A percentile compares a stretch with the other conserved stretches of the same genome.
Conservation (phyloP, 2,113 vertebrate genomes). For the Edolisoma coerulescens region DNA sequence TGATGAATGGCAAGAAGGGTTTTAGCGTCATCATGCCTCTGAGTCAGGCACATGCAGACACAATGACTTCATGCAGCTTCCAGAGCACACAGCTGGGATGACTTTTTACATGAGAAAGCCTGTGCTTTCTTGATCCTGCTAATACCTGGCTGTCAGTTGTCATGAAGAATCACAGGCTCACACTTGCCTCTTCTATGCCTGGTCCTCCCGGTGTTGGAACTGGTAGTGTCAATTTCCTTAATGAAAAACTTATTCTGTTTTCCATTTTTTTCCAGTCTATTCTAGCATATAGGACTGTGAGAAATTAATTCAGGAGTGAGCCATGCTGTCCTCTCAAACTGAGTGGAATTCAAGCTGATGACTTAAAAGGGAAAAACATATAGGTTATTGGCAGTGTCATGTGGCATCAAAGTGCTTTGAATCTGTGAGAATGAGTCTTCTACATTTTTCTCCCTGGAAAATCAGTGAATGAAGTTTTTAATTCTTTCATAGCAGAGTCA, state of each 20-base stretch:
- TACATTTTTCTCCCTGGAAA: not conserved
- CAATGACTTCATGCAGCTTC: not conserved
- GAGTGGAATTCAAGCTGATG: not conserved
- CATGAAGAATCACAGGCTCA: not conserved
- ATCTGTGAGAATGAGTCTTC: not conserved
- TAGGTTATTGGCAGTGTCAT: not conserved
- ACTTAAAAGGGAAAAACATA: not conserved
- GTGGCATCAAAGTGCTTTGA: not conserved
- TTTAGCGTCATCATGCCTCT: not conserved
- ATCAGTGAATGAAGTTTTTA: not conserved
- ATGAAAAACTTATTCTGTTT: not conserved
- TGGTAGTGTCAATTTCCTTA: not conserved
- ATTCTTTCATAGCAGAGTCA: not conserved
- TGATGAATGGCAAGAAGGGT: not conserved
- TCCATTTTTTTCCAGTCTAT: not conserved
- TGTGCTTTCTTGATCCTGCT: not conserved
- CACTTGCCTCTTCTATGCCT: not conserved
- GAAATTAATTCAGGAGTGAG: not conserved
- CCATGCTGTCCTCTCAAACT: not conserved
- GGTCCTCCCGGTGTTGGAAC: not conserved
- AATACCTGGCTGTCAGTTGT: not conserved
- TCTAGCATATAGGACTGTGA: not conserved
- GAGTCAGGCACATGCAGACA: not conserved
- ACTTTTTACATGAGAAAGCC: not conserved
- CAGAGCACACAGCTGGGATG: not conserved